phyloP scores from a whole-genome alignment of 1,140 invertebrate genomes.

The Drusus annulatus region DNA sequence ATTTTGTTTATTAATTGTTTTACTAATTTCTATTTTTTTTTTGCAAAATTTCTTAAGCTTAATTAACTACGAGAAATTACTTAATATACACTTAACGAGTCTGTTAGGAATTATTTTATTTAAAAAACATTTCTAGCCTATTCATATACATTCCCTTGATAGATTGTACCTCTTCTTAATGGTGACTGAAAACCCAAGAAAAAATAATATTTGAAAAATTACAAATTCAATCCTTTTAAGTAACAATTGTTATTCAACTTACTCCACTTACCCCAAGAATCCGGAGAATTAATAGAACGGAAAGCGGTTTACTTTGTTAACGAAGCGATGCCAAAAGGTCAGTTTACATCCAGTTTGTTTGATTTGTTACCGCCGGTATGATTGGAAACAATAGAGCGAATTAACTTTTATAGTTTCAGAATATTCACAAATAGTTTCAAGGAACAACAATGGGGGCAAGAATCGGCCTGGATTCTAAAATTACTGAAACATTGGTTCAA shows the following conservation, averaged over 20 bases:
- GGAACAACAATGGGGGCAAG: slow-evolving; percentile 17
- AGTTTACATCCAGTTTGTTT: slow-evolving; percentile 37
- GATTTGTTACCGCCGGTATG: slow-evolving; percentile 38
- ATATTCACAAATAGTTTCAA: slow-evolving; percentile 13
- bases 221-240: too few species aligned
- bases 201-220: too few species aligned
- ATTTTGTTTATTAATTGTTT: too few species aligned
- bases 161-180: too few species aligned
- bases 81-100: too few species aligned
- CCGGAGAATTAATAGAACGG: slow-evolving; percentile 20
- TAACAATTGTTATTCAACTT: background rate
- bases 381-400: slow-evolving; percentile 42
- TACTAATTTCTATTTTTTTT: too few species aligned
- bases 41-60: too few species aligned
- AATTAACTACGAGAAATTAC: too few species aligned
- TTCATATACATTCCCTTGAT: too few species aligned
- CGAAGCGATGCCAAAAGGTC: slow-evolving; percentile 31
- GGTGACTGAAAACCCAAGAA: too few species aligned
- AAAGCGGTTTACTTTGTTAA: slow-evolving; percentile 7
- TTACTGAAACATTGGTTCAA: slow-evolving; percentile 13
- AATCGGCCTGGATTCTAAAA: background rate
- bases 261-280: slow-evolving; percentile 27
- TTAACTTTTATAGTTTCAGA: slow-evolving; percentile 42
- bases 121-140: too few species aligned
- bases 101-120: too few species aligned